A percentile compares a stretch with the other conserved stretches of the same genome.
Conservation (phyloP, 2,797 vertebrate species). For the Rhinella marina region DNA sequence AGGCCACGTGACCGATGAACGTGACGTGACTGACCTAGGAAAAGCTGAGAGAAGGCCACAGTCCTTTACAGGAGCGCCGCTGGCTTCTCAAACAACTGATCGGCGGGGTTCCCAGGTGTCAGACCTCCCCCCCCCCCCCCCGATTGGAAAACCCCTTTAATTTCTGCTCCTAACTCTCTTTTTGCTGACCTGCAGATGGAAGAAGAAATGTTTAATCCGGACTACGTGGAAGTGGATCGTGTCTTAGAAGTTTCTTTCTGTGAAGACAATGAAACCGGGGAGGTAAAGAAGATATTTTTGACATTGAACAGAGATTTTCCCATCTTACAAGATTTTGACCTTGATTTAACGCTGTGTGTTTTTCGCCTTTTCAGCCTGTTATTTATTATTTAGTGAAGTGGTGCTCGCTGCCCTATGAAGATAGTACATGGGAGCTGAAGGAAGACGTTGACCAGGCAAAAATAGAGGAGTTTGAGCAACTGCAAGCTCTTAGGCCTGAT, state of each 20-base stretch:
- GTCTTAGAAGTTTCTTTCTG: slow-evolving; percentile 98
- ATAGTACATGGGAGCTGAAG: slow-evolving; percentile 98
- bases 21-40: no score
- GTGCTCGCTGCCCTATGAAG: slow-evolving; percentile 98
- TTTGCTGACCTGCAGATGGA: slow-evolving; percentile 84
- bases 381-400: slow-evolving; percentile 99
- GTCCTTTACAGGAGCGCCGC: no score
- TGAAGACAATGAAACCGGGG: slow-evolving; percentile 96
- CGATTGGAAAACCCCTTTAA: no score
- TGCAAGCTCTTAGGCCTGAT: slow-evolving; percentile 91
- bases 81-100: no score
- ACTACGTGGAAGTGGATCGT: slow-evolving; percentile 97
- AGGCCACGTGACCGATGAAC: no score
- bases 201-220: slow-evolving; percentile 97
- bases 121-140: no score
- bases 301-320: neutral
- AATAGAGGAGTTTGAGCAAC: slow-evolving; percentile 97
- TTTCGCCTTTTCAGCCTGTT: slow-evolving; percentile 85
- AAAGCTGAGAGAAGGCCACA: no score
- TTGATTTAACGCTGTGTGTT: slow-evolving; percentile 67
- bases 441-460: slow-evolving; percentile 97
- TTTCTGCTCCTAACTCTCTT: neutral
- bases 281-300: slow-evolving; percentile 77
- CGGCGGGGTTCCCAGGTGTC: no score
- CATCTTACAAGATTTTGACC: neutral